Evolutionary conservation across 2,888 invertebrate species (phyloP), one percentile per base, ranked within the genome.

Genomic region (Trichogramma evanescens): DNA sequence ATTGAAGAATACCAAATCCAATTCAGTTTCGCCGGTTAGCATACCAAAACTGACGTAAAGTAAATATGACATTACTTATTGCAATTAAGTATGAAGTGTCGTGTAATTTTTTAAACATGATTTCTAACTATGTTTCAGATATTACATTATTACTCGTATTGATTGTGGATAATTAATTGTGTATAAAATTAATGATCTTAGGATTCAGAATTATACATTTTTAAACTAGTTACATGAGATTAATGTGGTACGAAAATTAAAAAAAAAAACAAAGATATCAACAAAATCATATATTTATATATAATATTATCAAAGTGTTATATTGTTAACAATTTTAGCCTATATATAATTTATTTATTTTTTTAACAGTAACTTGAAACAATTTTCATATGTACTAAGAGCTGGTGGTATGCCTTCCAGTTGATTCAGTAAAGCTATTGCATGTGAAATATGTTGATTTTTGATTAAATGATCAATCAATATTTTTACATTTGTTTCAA

Each of bases 351-450:
- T 61, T 26, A 26, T 26, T 66, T 59, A 68, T 65, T 69, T 68
- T 54, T 63, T 66, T 50, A 67, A 53, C 51, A 72, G 63, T 8
- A 70, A 58, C 41, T 70, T 64, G 48, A 73, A 68, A 55, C 71
- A 71, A 61, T 66, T 72, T 44, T 71, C 70, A 61, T 75, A 77
- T 4, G 76, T 77, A 7, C 72, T 71, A 40, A 77, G 66, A 42
- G 74, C 69, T 42, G 73, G 62, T 8, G 77, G 77, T 62, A 76
- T 71, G 41, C 65, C 67, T 49, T 74, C 71, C 55, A 74, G 65
- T 62, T 75, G 70, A 67, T 70, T 75, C 58, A 74, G 66, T 58
- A 77, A 68, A 46, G 71, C 71, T n/a, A 75, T 68, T 10, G 77
- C 77, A 48, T 75, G 73, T 4, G 72, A 68, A 55, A 77, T 67